Percentiles rank a stretch among this genome's conserved stretches.
Evolutionary conservation across 2,888 invertebrate species (phyloP).

Genomic region (Stenurella melanura): DNA sequence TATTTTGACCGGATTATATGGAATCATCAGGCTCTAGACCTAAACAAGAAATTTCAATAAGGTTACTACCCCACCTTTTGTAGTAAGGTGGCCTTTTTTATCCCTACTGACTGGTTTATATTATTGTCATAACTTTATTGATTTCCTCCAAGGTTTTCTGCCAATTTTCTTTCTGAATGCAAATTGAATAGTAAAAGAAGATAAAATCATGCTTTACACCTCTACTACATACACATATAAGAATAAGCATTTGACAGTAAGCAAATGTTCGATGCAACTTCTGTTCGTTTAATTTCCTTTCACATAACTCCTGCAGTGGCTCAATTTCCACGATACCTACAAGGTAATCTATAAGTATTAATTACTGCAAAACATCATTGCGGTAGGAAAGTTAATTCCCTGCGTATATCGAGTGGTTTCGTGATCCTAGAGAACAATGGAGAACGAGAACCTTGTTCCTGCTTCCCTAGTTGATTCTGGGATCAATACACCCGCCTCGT

Average conservation of each 20-base stretch:
- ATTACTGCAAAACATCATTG: conserved; percentile 29
- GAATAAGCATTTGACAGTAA: neutral
- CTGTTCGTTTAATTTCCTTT: neutral
- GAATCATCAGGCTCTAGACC: too few relatives aligned
- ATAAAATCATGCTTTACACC: too few relatives aligned
- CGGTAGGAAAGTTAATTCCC: conserved; percentile 32
- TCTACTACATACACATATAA: too few relatives aligned
- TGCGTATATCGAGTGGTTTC: conserved; percentile 32
- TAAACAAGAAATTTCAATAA: too few relatives aligned
- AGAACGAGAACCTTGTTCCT: conserved; percentile 57
- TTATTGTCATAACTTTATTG: too few relatives aligned
- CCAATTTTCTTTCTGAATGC: too few relatives aligned
- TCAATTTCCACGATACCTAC: neutral
- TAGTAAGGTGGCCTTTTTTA: too few relatives aligned
- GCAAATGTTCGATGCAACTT: neutral
- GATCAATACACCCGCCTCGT: conserved; percentile 53
- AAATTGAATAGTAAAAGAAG: too few relatives aligned
- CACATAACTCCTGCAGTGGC: neutral
- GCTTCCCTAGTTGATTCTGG: conserved; percentile 54
- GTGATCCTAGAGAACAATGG: conserved; percentile 51
- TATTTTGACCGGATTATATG: too few relatives aligned
- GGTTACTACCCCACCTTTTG: too few relatives aligned
- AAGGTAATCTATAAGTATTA: conserved; percentile 29
- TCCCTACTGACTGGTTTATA: too few relatives aligned
- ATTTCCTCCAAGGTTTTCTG: too few relatives aligned